Percentiles rank a stretch among this genome's conserved stretches.
Conservation (phyloP, 2,888 invertebrate species). For the Phengaris arion region DNA sequence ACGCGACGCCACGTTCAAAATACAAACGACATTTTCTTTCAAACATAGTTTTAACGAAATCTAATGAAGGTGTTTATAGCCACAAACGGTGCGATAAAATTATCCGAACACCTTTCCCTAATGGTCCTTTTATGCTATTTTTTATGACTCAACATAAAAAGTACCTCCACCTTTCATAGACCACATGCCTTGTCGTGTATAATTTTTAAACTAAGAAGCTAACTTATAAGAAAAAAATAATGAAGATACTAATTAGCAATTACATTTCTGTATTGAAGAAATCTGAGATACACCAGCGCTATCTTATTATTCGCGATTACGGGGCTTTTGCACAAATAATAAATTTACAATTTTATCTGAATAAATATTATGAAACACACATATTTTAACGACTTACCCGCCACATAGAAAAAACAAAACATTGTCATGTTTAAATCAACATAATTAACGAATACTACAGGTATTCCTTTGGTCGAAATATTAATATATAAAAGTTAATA, state of each 20-base stretch:
- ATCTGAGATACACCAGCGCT: too few relatives aligned
- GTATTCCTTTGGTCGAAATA: too few relatives aligned
- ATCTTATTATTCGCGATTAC: too few relatives aligned
- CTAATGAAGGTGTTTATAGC: conserved; percentile 25
- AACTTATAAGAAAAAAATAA: too few relatives aligned
- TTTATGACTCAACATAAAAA: neutral
- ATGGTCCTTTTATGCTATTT: conserved; percentile 20
- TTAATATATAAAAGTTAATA: too few relatives aligned
- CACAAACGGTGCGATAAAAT: conserved; percentile 23
- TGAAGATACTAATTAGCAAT: too few relatives aligned
- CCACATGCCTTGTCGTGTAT: neutral
- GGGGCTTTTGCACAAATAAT: too few relatives aligned
- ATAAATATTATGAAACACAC: neutral
- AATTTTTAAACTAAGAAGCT: neutral
- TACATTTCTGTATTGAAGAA: too few relatives aligned
- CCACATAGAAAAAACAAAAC: too few relatives aligned
- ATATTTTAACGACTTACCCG: neutral
- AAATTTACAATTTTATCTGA: neutral
- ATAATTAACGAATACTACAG: too few relatives aligned
- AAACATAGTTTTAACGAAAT: neutral
- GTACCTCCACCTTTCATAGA: conserved; percentile 15
- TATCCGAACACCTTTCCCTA: conserved; percentile 27
- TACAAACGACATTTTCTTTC: neutral
- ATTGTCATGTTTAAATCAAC: too few relatives aligned
- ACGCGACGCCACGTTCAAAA: too few relatives aligned